phyloP scores from a whole-genome alignment of 2,888 invertebrate species.

The Allacma fusca region DNA sequence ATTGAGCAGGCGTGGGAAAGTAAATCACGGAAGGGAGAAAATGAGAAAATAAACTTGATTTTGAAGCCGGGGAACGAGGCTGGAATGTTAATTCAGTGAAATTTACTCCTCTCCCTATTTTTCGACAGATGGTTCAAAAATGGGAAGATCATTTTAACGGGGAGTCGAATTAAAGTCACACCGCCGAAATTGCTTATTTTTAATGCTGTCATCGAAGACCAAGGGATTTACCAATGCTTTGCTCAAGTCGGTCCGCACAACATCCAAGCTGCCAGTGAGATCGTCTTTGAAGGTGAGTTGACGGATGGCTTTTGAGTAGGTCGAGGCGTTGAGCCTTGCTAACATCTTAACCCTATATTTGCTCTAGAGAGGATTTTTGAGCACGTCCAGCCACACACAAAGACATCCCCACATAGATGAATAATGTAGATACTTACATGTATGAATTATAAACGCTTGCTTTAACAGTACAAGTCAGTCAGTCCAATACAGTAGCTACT shows the following conservation, averaged over 20 bases:
- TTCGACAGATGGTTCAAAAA: slow-evolving; percentile 48
- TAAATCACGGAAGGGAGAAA: slow-evolving; percentile 31
- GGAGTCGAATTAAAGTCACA: slow-evolving; percentile 48
- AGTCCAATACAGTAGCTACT: no score
- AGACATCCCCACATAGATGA: no score
- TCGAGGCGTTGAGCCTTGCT: no score
- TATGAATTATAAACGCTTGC: no score
- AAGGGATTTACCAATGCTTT: slow-evolving; percentile 68
- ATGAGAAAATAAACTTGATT: slow-evolving; percentile 33
- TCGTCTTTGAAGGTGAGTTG: slow-evolving; percentile 60
- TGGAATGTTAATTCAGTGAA: slow-evolving; percentile 23
- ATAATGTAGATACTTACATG: no score
- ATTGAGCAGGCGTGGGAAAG: slow-evolving; percentile 2
- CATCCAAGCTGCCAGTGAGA: slow-evolving; percentile 62
- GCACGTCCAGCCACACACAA: no score
- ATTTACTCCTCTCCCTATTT: slow-evolving; percentile 8
- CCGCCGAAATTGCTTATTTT: slow-evolving; percentile 48
- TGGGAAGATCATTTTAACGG: slow-evolving; percentile 35
- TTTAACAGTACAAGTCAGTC: no score
- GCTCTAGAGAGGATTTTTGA: no score
- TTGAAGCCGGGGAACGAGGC: background rate
- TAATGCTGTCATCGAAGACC: slow-evolving; percentile 62
- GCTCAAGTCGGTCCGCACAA: slow-evolving; percentile 63
- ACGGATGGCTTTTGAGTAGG: no score
- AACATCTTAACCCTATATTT: no score